Base-by-base conservation (phyloP, 2,797 vertebrate genomes). In the Hydrolagus colliei region DNA sequence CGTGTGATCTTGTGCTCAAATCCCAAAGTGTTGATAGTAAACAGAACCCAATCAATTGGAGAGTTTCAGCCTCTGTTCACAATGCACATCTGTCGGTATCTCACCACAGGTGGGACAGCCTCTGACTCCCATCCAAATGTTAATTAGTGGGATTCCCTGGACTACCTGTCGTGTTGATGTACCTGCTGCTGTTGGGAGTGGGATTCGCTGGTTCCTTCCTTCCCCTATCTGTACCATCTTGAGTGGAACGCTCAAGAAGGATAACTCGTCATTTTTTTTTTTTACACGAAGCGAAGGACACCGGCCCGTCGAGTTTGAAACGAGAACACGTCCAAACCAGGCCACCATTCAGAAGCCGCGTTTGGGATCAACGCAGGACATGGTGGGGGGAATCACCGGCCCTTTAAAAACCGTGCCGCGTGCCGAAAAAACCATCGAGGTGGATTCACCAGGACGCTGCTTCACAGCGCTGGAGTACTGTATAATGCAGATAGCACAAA, bases 81-180 rank as follows among this genome's bases (percentile, higher is more conserved):
- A 4, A n/a, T 79, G 61, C 61, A 79, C 77, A 79, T 79, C 22
- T 63, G 61, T 65, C 27, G 59, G 75, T 61, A 61, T 77, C 41
- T 20, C 75, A 77, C 52, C 75, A 77, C 52, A 77, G 61, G 77
- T 65, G 22, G n/a, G 62, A 16, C 20, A 79, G 61, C 27, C 77
- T 79, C 77, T 79, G 20, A 12, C 75, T 79, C 77, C 61, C 13
- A 27, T 13, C 61, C 77, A 62, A 62, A 79, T 79, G 61, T n/a
- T 79, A 22, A 63, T 62, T 63, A 65, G 61, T 79, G 27, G 62
- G 59, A 79, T n/a, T 79, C 77, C 77, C 11, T 8, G 77, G n/a
- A 4, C 22, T 27, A 77, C 75, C 75, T 77, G 75, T 77, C 61
- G 4, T 62, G 22, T 27, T 12, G 27, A 13, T n/a, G 62, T 14